Conservation (phyloP, 1,140 invertebrate genomes). For the Oreohelix idahoensis region DNA sequence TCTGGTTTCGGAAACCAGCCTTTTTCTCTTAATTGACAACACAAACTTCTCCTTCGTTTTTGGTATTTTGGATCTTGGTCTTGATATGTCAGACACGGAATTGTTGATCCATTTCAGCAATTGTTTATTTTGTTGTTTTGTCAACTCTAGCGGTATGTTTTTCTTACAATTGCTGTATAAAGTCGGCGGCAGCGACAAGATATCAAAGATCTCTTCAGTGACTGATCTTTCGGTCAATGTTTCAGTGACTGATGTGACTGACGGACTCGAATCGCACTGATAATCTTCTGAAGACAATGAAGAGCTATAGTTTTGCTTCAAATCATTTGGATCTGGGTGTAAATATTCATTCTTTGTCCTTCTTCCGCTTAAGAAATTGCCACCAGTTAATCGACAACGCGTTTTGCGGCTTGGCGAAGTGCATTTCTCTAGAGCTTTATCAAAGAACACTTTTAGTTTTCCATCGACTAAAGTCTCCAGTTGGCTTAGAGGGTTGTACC, state of each 20-base stretch:
- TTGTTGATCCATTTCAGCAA: neutral
- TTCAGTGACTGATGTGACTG: neutral
- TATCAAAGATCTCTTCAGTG: neutral
- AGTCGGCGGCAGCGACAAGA: neutral
- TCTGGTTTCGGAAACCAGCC: neutral
- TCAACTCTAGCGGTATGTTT: neutral
- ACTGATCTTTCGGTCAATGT: neutral
- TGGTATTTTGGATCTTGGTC: neutral
- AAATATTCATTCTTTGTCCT: neutral
- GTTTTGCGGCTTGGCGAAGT: neutral
- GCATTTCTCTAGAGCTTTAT: constrained; percentile 5
- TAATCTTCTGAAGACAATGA: neutral
- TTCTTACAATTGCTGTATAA: neutral
- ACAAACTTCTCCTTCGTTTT: neutral
- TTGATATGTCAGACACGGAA: neutral
- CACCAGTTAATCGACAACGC: neutral
- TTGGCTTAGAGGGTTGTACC: neutral
- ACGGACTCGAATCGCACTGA: neutral
- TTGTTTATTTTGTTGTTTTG: neutral
- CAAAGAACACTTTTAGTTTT: neutral
- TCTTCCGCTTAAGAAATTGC: neutral
- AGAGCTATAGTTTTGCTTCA: neutral
- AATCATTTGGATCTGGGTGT: neutral
- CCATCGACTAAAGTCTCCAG: neutral
- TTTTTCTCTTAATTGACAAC: neutral